Conservation (phyloP, 2,113 vertebrate species). For the Oriolus oriolus region DNA sequence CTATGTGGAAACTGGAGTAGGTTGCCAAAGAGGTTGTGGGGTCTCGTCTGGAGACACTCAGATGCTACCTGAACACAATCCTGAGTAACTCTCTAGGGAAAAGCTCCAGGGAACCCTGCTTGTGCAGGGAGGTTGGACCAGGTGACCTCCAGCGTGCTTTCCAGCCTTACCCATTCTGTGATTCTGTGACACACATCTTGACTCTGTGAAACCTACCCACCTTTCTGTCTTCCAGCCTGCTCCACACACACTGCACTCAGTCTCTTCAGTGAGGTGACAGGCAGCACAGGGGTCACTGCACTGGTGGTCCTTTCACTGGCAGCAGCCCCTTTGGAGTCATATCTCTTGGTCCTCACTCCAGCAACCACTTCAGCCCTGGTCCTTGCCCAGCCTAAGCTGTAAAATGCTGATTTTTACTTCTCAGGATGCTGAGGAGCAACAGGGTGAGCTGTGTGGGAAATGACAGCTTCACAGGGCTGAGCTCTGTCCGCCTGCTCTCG, state of each 20-base stretch:
- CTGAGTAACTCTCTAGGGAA: background rate
- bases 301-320: background rate
- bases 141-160: background rate
- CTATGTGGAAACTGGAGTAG: background rate
- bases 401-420: background rate
- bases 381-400: background rate
- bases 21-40: background rate
- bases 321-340: background rate
- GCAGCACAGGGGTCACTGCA: background rate
- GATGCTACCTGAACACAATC: background rate
- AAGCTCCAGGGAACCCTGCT: background rate
- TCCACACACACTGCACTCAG: background rate
- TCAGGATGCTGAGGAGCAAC: slow-evolving; percentile 96
- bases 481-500: slow-evolving; percentile 92
- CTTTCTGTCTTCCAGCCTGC: background rate
- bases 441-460: slow-evolving; percentile 95
- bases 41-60: background rate
- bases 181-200: background rate
- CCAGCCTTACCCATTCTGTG: background rate
- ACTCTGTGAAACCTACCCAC: background rate
- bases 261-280: background rate
- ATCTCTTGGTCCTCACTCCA: background rate
- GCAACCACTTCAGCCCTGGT: background rate
- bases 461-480: slow-evolving; percentile 91
- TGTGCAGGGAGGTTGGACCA: background rate